phyloP scores from a whole-genome alignment of 2,888 invertebrate species.

The Oxystoma pomonae region DNA sequence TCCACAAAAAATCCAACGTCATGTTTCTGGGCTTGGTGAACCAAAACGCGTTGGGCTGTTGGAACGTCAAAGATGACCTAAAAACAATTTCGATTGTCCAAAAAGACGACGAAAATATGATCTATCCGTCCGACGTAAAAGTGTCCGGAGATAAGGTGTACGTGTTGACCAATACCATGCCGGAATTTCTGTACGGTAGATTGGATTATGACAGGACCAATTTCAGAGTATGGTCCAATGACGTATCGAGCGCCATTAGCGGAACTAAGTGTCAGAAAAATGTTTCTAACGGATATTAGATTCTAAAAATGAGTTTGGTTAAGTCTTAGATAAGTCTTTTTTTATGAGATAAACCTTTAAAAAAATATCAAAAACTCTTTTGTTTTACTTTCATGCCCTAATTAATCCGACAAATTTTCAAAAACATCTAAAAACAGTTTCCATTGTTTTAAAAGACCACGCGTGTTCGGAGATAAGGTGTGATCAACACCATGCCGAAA shows the following conservation, averaged over 20 bases:
- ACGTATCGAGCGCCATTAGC: slow-evolving; percentile 42
- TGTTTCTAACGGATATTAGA: not conserved
- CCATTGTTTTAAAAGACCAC: slow-evolving; percentile 56
- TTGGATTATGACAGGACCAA: slow-evolving; percentile 59
- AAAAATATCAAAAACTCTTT: too few species aligned
- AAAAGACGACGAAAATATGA: slow-evolving; percentile 56
- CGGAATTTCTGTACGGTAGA: slow-evolving; percentile 60
- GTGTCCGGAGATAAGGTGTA: slow-evolving; percentile 62
- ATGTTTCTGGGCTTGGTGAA: slow-evolving; percentile 70
- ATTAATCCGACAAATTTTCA: too few species aligned
- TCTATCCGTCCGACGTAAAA: slow-evolving; percentile 68
- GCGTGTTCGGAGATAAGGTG: slow-evolving; percentile 57
- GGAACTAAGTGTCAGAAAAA: slow-evolving; percentile 45
- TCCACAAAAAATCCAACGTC: slow-evolving; percentile 57
- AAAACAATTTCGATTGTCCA: slow-evolving; percentile 56
- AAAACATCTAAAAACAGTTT: slow-evolving; percentile 51
- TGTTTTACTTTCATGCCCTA: too few species aligned
- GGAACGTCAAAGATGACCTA: slow-evolving; percentile 56
- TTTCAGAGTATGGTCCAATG: slow-evolving; percentile 58
- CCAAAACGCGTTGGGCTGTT: slow-evolving; percentile 69
- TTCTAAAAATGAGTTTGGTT: too few species aligned
- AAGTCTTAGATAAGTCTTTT: too few species aligned
- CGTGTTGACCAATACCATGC: slow-evolving; percentile 65
- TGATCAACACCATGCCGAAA: slow-evolving; percentile 63
- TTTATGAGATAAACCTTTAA: too few species aligned